phyloP scores from a whole-genome alignment of 2,797 vertebrate genomes.

The Oryzias sinensis region DNA sequence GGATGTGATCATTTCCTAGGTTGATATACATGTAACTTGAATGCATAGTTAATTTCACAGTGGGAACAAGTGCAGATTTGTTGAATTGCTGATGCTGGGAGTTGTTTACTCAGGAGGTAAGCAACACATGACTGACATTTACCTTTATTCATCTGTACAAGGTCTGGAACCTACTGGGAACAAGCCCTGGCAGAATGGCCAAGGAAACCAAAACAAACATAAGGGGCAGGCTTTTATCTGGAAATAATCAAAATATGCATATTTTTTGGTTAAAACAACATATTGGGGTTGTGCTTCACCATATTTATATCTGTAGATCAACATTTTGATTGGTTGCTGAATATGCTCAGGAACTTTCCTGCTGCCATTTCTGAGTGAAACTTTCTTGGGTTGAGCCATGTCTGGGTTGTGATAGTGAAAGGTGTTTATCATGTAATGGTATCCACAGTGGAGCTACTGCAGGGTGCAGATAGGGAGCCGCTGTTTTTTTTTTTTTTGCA shows the following conservation, averaged over 20 bases:
- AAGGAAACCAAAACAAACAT: constrained; percentile 52
- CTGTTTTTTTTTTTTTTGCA: constrained; percentile 52
- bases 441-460: constrained; percentile 76
- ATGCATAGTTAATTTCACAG: constrained; percentile 73
- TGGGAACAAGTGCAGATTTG: constrained; percentile 47
- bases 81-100: constrained; percentile 58
- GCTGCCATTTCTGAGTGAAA: constrained; percentile 48
- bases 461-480: constrained; percentile 69
- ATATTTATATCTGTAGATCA: neutral
- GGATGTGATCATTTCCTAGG: constrained; percentile 41
- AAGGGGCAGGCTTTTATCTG: constrained; percentile 13
- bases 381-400: constrained; percentile 54
- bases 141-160: constrained; percentile 62
- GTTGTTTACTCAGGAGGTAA: constrained; percentile 66
- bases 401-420: constrained; percentile 62
- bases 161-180: constrained; percentile 56
- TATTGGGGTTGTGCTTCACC: neutral
- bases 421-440: constrained; percentile 75
- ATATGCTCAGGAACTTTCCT: constrained; percentile 45
- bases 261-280: constrained; percentile 7
- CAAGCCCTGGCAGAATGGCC: constrained; percentile 42
- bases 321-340: constrained; percentile 25
- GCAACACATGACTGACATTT: constrained; percentile 67
- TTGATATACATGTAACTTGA: constrained; percentile 58
- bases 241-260: constrained; percentile 19